These are phyloP conservation scores for Antheraea pernyi DNA, from an alignment of 1,140 invertebrate species.

Conservation along the genomic window DNA sequence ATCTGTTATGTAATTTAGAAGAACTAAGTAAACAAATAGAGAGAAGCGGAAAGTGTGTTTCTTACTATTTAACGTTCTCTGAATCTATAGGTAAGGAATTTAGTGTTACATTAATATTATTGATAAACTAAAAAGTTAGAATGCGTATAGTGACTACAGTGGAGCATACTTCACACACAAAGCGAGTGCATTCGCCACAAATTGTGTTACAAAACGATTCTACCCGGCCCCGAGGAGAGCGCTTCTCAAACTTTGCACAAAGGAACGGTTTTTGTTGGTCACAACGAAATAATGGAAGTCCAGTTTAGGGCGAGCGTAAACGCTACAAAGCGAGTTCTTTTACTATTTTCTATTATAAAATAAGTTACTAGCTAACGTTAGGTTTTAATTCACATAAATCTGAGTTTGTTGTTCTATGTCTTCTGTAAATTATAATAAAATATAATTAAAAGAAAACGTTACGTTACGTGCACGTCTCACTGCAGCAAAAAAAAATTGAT, in stretches of 20 bases:
- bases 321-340: neutral
- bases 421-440: too few relatives aligned
- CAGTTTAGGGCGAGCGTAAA: neutral
- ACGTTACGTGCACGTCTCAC: too few relatives aligned
- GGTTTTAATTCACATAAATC: too few relatives aligned
- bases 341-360: neutral
- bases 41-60: too few relatives aligned
- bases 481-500: too few relatives aligned
- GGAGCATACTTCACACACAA: constrained; percentile 28
- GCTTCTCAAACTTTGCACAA: constrained; percentile 54
- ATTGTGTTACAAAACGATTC: constrained; percentile 76
- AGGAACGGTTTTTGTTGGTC: constrained; percentile 18
- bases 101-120: neutral
- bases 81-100: neutral
- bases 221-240: constrained; percentile 37
- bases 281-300: constrained; percentile 17
- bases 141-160: neutral
- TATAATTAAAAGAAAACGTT: too few relatives aligned
- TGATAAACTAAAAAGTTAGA: neutral
- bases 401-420: too few relatives aligned
- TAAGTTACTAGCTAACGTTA: neutral
- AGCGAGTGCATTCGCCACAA: constrained; percentile 58
- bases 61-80: too few relatives aligned
- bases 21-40: too few relatives aligned
- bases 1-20: too few relatives aligned